These are phyloP conservation scores for Hirtodrosophila confusa DNA, from an alignment of 2,888 invertebrate species.

Conservation along the genomic window DNA sequence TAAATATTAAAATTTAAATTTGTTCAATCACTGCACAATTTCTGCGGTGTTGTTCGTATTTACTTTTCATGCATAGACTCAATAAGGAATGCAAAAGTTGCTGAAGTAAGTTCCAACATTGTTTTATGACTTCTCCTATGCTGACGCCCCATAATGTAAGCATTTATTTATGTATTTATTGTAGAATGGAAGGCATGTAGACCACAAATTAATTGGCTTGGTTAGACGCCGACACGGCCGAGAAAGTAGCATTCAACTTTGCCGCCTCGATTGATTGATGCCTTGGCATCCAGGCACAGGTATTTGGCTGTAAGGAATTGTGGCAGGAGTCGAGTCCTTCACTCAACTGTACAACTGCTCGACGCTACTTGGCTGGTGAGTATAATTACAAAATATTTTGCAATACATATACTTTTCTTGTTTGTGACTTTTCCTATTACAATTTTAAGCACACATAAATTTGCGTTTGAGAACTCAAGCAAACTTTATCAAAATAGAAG, in stretches of 20 bases:
- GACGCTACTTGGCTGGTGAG: background rate
- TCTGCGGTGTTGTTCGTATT: too few relatives aligned
- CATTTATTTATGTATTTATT: conserved; percentile 40
- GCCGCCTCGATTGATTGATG: conserved; percentile 57
- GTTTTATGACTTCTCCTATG: too few relatives aligned
- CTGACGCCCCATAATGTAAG: background rate
- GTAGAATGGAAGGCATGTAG: conserved; percentile 42
- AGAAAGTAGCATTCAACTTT: conserved; percentile 55
- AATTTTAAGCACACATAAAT: too few relatives aligned
- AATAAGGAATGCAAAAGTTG: too few relatives aligned
- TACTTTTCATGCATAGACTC: too few relatives aligned
- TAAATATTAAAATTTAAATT: too few relatives aligned
- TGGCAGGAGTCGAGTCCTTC: background rate
- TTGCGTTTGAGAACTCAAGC: too few relatives aligned
- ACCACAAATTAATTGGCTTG: conserved; percentile 63
- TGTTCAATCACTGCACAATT: too few relatives aligned
- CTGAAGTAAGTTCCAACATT: too few relatives aligned
- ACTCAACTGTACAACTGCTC: background rate
- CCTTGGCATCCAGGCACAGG: conserved; percentile 16
- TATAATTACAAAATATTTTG: background rate
- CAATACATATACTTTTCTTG: background rate
- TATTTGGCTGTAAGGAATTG: background rate
- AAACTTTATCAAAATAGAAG: too few relatives aligned
- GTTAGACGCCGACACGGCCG: conserved; percentile 45
- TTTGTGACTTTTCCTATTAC: background rate